Evolutionary conservation across 2,888 invertebrate genomes (phyloP).

Genomic region (Onthophagus sagittarius): DNA sequence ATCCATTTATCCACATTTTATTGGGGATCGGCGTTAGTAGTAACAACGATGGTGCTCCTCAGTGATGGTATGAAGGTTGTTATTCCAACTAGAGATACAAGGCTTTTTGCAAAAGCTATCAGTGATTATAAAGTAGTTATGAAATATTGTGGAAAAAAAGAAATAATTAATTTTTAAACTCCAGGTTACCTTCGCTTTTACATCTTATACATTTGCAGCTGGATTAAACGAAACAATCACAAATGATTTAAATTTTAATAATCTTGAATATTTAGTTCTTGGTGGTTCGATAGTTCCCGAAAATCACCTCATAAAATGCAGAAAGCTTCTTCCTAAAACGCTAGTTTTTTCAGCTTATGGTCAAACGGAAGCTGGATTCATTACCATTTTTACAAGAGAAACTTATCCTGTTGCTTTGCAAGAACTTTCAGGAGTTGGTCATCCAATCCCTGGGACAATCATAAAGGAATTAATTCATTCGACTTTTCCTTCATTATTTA

Average conservation of each 20-base stretch:
- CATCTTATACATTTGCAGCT: constrained; percentile 28
- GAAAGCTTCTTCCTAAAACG: constrained; percentile 18
- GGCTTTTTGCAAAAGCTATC: background rate
- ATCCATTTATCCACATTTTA: constrained; percentile 17
- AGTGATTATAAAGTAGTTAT: constrained; percentile 36
- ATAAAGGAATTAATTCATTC: constrained; percentile 17
- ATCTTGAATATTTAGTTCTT: constrained; percentile 17
- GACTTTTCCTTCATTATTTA: background rate
- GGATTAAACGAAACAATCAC: constrained; percentile 23
- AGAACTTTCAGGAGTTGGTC: constrained; percentile 3
- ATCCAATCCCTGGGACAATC: constrained; percentile 12
- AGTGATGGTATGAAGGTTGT: constrained; percentile 3
- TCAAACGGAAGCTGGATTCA: constrained; percentile 28
- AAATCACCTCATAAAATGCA: constrained; percentile 20
- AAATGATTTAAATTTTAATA: constrained; percentile 18
- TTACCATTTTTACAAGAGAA: constrained; percentile 9
- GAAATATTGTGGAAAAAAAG: too few species aligned
- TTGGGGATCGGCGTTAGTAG: constrained; percentile 14
- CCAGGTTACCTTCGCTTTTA: constrained; percentile 20
- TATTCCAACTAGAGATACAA: background rate
- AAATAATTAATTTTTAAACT: background rate
- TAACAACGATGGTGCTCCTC: background rate
- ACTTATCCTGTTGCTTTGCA: background rate
- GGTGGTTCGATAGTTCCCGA: constrained; percentile 21
- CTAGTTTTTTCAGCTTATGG: constrained; percentile 23